These are phyloP conservation scores for Drosophila repleta DNA, from an alignment of 1,140 invertebrate species.

Conservation along the genomic window DNA sequence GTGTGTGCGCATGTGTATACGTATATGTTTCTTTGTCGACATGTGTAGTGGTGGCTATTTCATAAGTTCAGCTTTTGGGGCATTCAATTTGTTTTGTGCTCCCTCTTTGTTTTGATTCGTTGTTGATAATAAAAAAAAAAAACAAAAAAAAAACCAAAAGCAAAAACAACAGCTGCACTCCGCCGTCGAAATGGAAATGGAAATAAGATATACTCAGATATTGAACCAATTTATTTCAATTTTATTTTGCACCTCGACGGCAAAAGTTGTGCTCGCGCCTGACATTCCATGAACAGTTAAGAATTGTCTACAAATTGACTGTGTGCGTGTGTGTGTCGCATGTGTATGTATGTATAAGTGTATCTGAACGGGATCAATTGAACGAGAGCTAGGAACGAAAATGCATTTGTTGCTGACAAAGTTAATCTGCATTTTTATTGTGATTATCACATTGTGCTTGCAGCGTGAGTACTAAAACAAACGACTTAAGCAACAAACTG, in stretches of 20 bases:
- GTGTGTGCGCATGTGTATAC: constrained; percentile 5
- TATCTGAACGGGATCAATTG: neutral
- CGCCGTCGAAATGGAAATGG: constrained; percentile 61
- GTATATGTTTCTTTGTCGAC: constrained; percentile 6
- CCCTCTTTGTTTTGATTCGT: constrained; percentile 69
- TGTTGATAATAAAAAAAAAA: constrained; percentile 45
- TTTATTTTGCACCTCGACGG: constrained; percentile 60
- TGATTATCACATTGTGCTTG: constrained; percentile 30
- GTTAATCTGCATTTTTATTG: constrained; percentile 15
- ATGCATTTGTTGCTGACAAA: constrained; percentile 22
- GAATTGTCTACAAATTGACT: constrained; percentile 18
- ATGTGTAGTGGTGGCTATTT: constrained; percentile 36
- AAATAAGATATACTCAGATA: constrained; percentile 71
- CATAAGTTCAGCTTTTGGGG: constrained; percentile 54
- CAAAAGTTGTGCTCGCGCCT: constrained; percentile 56
- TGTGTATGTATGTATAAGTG: constrained; percentile 1
- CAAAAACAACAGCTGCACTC: constrained; percentile 23
- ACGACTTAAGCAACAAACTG: constrained; percentile 70
- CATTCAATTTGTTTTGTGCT: constrained; percentile 63
- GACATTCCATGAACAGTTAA: constrained; percentile 33
- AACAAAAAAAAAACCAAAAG: constrained; percentile 12
- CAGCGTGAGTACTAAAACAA: constrained; percentile 57
- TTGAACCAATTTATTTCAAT: constrained; percentile 80
- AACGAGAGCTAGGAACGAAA: constrained; percentile 6
- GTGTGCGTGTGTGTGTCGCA: neutral